Percentiles rank a stretch among this genome's conserved stretches.
Evolutionary conservation across 2,888 invertebrate genomes (phyloP).

Genomic region (Monoplex corrugatus): DNA sequence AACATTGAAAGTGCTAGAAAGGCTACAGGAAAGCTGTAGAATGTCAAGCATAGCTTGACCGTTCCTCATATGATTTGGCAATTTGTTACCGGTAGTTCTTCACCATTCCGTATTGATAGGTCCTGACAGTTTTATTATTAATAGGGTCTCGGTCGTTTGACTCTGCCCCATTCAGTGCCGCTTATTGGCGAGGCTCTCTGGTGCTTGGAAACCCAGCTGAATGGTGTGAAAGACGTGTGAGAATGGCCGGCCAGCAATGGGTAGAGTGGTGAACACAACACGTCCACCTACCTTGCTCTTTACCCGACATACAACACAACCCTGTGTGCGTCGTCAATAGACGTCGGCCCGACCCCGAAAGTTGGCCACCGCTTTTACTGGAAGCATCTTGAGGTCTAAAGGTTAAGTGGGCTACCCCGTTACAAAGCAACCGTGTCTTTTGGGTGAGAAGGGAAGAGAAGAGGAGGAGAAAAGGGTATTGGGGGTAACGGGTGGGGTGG

Average conservation of each 20-base stretch:
- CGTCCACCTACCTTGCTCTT: constrained; percentile 24
- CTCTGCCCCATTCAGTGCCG: constrained; percentile 14
- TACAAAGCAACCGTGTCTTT: constrained; percentile 21
- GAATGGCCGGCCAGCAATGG: neutral
- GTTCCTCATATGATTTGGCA: constrained; percentile 23
- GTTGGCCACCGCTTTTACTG: neutral
- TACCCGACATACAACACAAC: too few species aligned
- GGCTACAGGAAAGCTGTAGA: too few species aligned
- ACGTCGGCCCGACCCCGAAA: too few species aligned
- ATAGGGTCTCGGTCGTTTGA: too few species aligned
- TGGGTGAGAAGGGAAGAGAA: neutral
- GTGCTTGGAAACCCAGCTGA: neutral
- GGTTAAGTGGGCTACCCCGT: constrained; percentile 31
- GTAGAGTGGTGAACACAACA: neutral
- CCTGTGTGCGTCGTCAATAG: too few species aligned
- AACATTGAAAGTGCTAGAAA: too few species aligned
- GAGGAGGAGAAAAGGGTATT: neutral
- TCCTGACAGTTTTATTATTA: too few species aligned
- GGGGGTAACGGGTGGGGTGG: too few species aligned
- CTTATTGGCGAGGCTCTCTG: constrained; percentile 23
- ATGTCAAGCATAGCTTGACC: neutral
- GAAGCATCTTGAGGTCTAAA: neutral
- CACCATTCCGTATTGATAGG: too few species aligned
- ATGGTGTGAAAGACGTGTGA: neutral
- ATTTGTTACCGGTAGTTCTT: too few species aligned